phyloP scores from a whole-genome alignment of 2,113 vertebrate genomes.

The Cisticola juncidis region DNA sequence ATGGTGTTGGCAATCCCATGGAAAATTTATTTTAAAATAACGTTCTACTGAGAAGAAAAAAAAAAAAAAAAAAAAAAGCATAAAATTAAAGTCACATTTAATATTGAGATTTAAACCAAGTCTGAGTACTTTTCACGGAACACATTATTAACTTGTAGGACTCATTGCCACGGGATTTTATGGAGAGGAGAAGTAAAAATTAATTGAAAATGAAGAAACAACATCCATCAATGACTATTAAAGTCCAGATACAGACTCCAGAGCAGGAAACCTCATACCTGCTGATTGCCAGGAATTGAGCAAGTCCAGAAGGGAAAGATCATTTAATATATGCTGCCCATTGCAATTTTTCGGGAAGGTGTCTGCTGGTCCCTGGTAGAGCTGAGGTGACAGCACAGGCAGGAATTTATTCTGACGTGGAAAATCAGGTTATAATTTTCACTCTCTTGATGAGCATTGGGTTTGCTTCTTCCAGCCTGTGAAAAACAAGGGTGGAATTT shows the following conservation, averaged over 20 bases:
- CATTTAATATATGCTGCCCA: background rate
- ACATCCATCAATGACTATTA: background rate
- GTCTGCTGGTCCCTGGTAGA: background rate
- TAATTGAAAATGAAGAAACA: constrained; percentile 33
- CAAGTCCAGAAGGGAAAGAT: constrained; percentile 36
- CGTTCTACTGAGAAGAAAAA: background rate
- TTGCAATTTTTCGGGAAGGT: background rate
- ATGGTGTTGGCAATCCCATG: background rate
- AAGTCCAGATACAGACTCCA: constrained; percentile 28
- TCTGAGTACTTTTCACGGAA: background rate
- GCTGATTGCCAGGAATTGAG: constrained; percentile 11
- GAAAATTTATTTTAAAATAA: background rate
- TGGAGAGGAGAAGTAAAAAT: background rate
- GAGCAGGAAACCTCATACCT: constrained; percentile 52
- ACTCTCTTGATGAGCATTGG: background rate
- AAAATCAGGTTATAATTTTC: background rate
- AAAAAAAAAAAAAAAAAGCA: background rate
- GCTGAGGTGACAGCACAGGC: background rate
- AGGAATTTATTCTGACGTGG: background rate
- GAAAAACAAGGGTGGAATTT: background rate
- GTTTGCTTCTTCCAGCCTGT: background rate
- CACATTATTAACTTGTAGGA: background rate
- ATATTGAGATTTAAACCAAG: background rate
- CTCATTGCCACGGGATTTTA: constrained; percentile 28
- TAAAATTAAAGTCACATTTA: background rate